phyloP scores from a whole-genome alignment of 2,113 vertebrate species.

The Sigmodon hispidus region DNA sequence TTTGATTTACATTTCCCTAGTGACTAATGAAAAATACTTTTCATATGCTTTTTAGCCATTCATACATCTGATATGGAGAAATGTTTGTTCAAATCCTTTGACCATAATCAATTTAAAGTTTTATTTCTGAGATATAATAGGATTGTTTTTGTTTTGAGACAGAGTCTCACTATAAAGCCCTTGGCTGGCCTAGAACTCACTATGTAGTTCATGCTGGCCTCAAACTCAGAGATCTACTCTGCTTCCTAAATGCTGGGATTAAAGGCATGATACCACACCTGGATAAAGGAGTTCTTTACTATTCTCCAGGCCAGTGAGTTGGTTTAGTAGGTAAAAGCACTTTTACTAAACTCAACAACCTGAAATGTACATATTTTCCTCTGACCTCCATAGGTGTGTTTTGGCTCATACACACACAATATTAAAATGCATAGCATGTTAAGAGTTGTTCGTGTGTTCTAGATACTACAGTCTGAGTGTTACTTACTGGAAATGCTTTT shows the following conservation, averaged over 20 bases:
- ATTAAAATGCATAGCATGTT: background rate
- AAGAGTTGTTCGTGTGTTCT: constrained; percentile 46
- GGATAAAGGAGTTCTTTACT: background rate
- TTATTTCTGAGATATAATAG: constrained; percentile 24
- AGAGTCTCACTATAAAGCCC: background rate
- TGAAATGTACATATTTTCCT: background rate
- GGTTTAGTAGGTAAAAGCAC: background rate
- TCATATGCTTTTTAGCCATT: constrained; percentile 10
- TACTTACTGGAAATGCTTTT: background rate
- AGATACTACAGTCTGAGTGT: background rate
- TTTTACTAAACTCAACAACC: background rate
- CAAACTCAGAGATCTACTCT: background rate
- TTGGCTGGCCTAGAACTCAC: background rate
- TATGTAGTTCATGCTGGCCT: background rate
- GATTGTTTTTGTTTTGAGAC: background rate
- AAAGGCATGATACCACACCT: background rate
- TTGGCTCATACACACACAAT: background rate
- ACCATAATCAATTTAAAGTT: background rate
- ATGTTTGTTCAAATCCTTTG: constrained; percentile 48
- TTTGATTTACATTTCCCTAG: constrained; percentile 35
- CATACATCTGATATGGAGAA: background rate
- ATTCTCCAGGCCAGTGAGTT: background rate
- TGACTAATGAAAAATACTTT: constrained; percentile 43
- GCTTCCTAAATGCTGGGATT: background rate
- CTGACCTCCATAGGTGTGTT: too few species aligned